Evolutionary conservation across 2,888 invertebrate genomes (phyloP).

Genomic region (Diogma glabrata): DNA sequence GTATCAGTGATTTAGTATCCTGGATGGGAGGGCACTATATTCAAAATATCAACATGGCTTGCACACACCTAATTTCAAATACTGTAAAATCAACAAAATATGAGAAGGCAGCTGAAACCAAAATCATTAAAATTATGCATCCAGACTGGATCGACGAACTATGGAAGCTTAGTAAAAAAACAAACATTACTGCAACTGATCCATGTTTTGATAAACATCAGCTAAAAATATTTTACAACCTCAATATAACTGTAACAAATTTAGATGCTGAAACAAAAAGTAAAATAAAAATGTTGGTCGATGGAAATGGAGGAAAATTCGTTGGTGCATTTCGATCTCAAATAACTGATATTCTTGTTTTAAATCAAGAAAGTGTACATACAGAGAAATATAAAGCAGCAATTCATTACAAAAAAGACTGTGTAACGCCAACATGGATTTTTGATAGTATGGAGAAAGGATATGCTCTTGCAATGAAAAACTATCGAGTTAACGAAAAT

Average conservation of each 20-base stretch:
- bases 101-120: conserved; percentile 39
- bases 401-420: conserved; percentile 37
- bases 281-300: conserved; percentile 54
- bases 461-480: conserved; percentile 49
- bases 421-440: conserved; percentile 69
- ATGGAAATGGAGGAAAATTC: conserved; percentile 57
- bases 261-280: conserved; percentile 39
- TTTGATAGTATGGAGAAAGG: conserved; percentile 62
- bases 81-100: conserved; percentile 67
- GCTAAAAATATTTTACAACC: conserved; percentile 61
- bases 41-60: conserved; percentile 47
- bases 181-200: conserved; percentile 51
- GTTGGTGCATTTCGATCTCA: conserved; percentile 35
- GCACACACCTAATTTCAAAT: conserved; percentile 74
- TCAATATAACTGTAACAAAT: conserved; percentile 70
- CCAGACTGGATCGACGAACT: conserved; percentile 69
- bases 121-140: conserved; percentile 56
- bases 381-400: conserved; percentile 34
- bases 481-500: conserved; percentile 43
- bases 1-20: conserved; percentile 41
- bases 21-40: conserved; percentile 69
- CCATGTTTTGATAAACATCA: conserved; percentile 49
- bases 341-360: conserved; percentile 30
- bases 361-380: conserved; percentile 28
- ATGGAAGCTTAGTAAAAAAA: conserved; percentile 57